These are phyloP conservation scores for Pogonocichla stellata DNA, from an alignment of 2,113 vertebrate species.

Conservation along the genomic window DNA sequence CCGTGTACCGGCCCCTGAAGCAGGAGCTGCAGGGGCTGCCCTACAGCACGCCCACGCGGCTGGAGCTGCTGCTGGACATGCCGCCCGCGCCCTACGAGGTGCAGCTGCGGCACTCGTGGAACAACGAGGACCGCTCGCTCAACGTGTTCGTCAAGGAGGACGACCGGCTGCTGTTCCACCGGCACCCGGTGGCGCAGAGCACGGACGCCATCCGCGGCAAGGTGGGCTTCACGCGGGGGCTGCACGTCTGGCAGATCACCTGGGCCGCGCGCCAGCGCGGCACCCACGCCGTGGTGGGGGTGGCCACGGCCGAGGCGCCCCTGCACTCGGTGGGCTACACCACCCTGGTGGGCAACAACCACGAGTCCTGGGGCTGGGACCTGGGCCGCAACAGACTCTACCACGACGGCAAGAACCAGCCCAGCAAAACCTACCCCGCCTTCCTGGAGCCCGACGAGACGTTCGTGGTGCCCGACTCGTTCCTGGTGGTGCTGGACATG, in stretches of 20 bases:
- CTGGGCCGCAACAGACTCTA: slow-evolving; percentile 97
- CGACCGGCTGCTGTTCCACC: slow-evolving; percentile 94
- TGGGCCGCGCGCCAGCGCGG: slow-evolving; percentile 97
- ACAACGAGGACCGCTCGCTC: slow-evolving; percentile 93
- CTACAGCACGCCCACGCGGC: slow-evolving; percentile 90
- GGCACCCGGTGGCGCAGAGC: slow-evolving; percentile 98
- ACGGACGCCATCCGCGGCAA: slow-evolving; percentile 93
- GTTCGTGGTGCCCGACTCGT: slow-evolving; percentile 95
- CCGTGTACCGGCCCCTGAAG: slow-evolving; percentile 88
- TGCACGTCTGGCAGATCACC: slow-evolving; percentile 98
- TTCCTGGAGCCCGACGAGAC: slow-evolving; percentile 94
- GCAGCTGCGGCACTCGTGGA: slow-evolving; percentile 93
- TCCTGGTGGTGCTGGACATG: slow-evolving; percentile 97
- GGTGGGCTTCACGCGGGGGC: slow-evolving; percentile 91
- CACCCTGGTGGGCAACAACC: slow-evolving; percentile 91
- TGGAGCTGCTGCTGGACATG: slow-evolving; percentile 96
- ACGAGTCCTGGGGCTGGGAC: slow-evolving; percentile 98
- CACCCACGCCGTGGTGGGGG: slow-evolving; percentile 93
- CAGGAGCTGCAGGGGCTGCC: slow-evolving; percentile 91
- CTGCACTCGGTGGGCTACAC: slow-evolving; percentile 96
- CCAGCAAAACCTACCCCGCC: slow-evolving; percentile 90
- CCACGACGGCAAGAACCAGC: slow-evolving; percentile 94
- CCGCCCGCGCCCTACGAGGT: slow-evolving; percentile 80
- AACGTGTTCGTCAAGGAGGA: slow-evolving; percentile 99
- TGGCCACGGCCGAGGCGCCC: slow-evolving; percentile 88